These are phyloP conservation scores for Gorilla gorilla DNA, from an alignment of 2,113 vertebrate species.

Conservation along the genomic window DNA sequence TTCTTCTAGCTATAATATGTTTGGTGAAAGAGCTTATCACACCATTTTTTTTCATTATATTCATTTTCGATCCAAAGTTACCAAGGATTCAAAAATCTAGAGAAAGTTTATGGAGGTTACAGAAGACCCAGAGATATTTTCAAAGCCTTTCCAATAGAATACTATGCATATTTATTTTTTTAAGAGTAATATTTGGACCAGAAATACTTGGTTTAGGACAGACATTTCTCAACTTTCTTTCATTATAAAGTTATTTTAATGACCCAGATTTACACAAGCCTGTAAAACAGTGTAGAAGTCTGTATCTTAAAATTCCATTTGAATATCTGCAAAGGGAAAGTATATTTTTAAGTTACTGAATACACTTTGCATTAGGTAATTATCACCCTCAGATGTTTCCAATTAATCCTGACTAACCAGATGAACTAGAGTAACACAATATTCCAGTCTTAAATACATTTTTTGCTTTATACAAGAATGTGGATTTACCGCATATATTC, in stretches of 20 bases:
- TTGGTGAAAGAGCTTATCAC: constrained; percentile 27
- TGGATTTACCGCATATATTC: neutral
- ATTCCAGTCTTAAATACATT: neutral
- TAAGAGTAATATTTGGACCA: neutral
- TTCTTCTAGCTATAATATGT: constrained; percentile 34
- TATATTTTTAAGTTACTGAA: constrained; percentile 28
- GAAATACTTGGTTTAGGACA: neutral
- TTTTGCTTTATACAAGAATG: neutral
- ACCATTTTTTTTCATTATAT: neutral
- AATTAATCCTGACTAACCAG: neutral
- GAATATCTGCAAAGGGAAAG: neutral
- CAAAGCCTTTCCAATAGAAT: neutral
- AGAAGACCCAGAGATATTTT: neutral
- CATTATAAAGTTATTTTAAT: constrained; percentile 18
- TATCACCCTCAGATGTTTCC: neutral
- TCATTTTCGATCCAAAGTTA: neutral
- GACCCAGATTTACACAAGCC: neutral
- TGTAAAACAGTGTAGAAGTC: neutral
- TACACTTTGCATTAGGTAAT: constrained; percentile 12
- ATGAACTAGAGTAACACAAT: neutral
- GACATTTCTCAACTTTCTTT: neutral
- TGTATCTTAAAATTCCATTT: constrained; percentile 31
- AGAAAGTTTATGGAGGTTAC: neutral
- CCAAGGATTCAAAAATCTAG: neutral
- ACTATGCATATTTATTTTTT: neutral